These are phyloP conservation scores for Megaptera novaeangliae DNA, from an alignment of 2,113 vertebrate genomes.

Conservation along the genomic window DNA sequence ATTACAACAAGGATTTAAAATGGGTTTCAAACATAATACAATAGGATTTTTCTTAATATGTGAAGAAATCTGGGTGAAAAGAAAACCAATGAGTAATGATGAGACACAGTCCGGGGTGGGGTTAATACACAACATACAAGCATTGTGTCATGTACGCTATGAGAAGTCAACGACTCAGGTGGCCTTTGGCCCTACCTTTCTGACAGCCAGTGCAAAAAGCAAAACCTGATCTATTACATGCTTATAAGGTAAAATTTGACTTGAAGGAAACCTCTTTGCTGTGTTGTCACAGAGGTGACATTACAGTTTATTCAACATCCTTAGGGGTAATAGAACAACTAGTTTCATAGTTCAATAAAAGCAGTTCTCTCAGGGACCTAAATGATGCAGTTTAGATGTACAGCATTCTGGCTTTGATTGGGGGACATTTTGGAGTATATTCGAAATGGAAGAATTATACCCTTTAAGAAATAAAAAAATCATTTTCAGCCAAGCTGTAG, in stretches of 20 bases:
- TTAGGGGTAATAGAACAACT: not conserved
- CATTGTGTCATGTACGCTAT: fast-evolving
- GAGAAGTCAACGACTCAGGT: not conserved
- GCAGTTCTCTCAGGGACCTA: not conserved
- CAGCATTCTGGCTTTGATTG: not conserved
- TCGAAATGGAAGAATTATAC: not conserved
- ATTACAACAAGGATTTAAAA: not conserved
- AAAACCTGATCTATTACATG: fast-evolving
- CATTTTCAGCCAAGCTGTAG: not conserved
- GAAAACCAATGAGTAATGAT: not conserved
- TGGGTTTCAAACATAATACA: not conserved
- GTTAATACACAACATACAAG: too few species aligned
- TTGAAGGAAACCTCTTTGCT: not conserved
- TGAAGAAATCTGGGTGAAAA: not conserved
- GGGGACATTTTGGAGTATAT: not conserved
- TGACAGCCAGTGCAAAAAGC: not conserved
- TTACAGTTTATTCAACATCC: not conserved
- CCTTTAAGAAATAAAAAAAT: not conserved
- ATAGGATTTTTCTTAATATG: not conserved
- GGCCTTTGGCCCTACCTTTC: not conserved
- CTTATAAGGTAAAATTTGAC: not conserved
- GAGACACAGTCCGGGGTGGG: not conserved
- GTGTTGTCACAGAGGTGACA: not conserved
- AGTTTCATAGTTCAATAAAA: not conserved
- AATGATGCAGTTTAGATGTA: not conserved